Conservation (phyloP, 2,113 vertebrate genomes). For the Leucopternis melanops region DNA sequence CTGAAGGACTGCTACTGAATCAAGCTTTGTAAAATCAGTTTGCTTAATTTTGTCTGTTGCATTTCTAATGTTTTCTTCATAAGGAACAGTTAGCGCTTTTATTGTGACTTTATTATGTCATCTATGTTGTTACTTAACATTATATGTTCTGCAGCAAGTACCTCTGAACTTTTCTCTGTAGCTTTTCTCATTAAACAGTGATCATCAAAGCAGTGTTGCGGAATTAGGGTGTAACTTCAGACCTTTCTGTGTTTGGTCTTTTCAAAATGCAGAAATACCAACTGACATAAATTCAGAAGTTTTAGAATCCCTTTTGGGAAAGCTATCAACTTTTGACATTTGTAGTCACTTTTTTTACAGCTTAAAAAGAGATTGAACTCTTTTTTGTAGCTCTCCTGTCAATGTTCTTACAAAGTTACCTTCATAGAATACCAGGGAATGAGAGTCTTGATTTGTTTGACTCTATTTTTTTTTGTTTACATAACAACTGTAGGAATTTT, state of each 20-base stretch:
- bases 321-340: background rate
- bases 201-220: background rate
- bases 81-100: background rate
- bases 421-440: background rate
- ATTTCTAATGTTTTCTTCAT: background rate
- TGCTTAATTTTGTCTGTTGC: background rate
- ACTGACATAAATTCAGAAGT: background rate
- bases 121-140: background rate
- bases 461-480: background rate
- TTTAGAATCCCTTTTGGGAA: background rate
- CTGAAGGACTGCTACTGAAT: background rate
- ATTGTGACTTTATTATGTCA: background rate
- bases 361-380: background rate
- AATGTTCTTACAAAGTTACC: background rate
- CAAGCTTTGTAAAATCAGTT: background rate
- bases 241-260: background rate
- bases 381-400: background rate
- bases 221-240: background rate
- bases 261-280: background rate
- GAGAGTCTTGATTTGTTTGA: background rate
- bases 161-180: background rate
- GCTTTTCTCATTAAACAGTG: background rate
- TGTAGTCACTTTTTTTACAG: background rate
- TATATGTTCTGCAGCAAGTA: background rate
- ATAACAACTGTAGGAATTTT: background rate